Percentiles rank a stretch among this genome's conserved stretches.
Evolutionary conservation across 2,888 invertebrate genomes (phyloP).

Genomic region (Drosophila paramelanica): DNA sequence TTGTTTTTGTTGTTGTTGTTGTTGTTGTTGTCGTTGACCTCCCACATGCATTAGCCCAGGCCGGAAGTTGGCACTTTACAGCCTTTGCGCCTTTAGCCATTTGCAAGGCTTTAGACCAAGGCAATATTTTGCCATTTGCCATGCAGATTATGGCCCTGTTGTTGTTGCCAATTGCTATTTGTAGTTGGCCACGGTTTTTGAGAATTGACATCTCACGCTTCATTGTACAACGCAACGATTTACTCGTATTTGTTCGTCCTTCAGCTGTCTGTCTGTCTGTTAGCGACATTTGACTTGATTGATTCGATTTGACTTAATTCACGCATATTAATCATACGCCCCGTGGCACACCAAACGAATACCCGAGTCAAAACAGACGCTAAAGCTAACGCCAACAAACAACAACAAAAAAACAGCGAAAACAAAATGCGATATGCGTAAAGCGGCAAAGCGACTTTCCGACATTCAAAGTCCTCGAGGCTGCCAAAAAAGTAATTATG

Average conservation of each 20-base stretch:
- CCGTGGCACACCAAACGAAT: conserved; percentile 34
- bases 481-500: conserved; percentile 71
- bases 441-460: conserved; percentile 31
- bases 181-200: not conserved
- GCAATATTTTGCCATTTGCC: conserved; percentile 58
- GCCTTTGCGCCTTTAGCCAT: conserved; percentile 42
- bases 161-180: conserved; percentile 8
- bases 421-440: not conserved
- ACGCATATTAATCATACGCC: conserved; percentile 79
- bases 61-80: conserved; percentile 75
- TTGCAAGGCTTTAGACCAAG: conserved; percentile 39
- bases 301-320: conserved; percentile 79
- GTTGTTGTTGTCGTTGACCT: conserved; percentile 28
- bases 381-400: not conserved
- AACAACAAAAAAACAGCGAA: conserved; percentile 1
- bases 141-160: conserved; percentile 57
- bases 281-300: conserved; percentile 70
- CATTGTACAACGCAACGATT: conserved; percentile 36
- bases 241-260: conserved; percentile 38
- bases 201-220: conserved; percentile 12
- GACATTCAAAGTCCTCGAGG: conserved; percentile 37
- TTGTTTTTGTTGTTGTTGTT: conserved; percentile 8
- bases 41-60: conserved; percentile 59
- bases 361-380: conserved; percentile 46
- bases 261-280: conserved; percentile 35